Evolutionary conservation across 2,797 vertebrate genomes (phyloP).

Genomic region (Lateolabrax maculatus): DNA sequence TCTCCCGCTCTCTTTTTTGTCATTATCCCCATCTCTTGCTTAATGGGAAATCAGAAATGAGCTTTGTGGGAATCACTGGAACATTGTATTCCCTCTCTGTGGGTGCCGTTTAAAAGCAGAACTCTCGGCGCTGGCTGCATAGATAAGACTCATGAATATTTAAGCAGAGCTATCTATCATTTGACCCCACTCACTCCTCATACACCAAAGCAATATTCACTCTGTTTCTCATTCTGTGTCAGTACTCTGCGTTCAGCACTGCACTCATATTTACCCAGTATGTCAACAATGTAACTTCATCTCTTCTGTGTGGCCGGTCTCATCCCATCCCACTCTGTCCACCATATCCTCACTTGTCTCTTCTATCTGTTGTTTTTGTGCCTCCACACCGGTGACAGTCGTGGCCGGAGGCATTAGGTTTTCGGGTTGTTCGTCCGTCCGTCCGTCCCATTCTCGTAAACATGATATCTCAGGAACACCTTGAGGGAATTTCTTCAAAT

Average conservation of each 20-base stretch:
- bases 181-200: slow-evolving; percentile 60
- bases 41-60: slow-evolving; percentile 65
- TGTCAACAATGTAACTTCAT: slow-evolving; percentile 57
- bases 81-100: slow-evolving; percentile 56
- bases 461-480: no score
- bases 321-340: slow-evolving; percentile 3
- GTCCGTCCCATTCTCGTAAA: no score
- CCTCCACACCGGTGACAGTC: no score
- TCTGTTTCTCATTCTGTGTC: slow-evolving; percentile 48
- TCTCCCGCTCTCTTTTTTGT: background rate
- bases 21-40: slow-evolving; percentile 50
- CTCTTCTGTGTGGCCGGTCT: slow-evolving; percentile 31
- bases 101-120: slow-evolving; percentile 68
- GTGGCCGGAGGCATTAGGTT: no score
- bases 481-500: no score
- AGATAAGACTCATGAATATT: slow-evolving; percentile 81
- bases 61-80: slow-evolving; percentile 54
- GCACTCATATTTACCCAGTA: slow-evolving; percentile 54
- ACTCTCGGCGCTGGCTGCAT: slow-evolving; percentile 60
- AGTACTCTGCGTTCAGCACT: slow-evolving; percentile 10
- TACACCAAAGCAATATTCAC: slow-evolving; percentile 54
- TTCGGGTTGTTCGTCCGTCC: no score
- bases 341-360: slow-evolving; percentile 1
- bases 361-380: slow-evolving; percentile 31
- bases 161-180: slow-evolving; percentile 71